phyloP scores from a whole-genome alignment of 2,888 invertebrate genomes.

The Brachynemurus nebulosus region DNA sequence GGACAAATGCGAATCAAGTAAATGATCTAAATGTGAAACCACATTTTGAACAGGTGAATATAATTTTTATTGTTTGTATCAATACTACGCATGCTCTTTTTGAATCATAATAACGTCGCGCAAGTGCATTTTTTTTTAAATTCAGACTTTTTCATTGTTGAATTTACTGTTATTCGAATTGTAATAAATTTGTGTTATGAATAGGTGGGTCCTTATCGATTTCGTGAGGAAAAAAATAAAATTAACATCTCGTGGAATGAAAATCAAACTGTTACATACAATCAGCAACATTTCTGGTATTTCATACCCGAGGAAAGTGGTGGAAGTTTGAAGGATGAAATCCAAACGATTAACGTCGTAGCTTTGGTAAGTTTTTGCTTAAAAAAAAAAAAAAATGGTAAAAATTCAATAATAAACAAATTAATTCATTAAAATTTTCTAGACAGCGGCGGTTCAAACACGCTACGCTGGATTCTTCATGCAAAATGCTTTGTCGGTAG shows the following conservation, averaged over 20 bases:
- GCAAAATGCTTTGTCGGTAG: constrained; percentile 44
- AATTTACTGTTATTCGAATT: too few species aligned
- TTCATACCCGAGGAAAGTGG: constrained; percentile 52
- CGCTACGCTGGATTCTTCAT: constrained; percentile 42
- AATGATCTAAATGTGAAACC: constrained; percentile 41
- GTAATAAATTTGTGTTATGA: background rate
- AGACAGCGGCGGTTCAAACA: constrained; percentile 45
- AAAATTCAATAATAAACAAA: background rate
- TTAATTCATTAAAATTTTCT: constrained; percentile 20
- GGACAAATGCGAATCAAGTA: constrained; percentile 61
- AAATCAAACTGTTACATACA: constrained; percentile 60
- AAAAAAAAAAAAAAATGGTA: too few species aligned
- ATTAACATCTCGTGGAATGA: constrained; percentile 59
- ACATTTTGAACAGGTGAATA: constrained; percentile 28
- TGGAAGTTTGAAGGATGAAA: constrained; percentile 51
- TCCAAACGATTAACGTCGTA: constrained; percentile 63
- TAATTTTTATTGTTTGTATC: background rate
- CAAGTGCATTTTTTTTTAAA: too few species aligned
- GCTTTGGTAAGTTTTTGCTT: constrained; percentile 48
- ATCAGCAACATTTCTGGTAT: constrained; percentile 50
- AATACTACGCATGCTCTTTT: too few species aligned
- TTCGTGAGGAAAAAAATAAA: constrained; percentile 53
- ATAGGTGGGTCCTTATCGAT: constrained; percentile 48
- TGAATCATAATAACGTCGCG: too few species aligned
- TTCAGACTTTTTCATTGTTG: too few species aligned